Percentiles rank a stretch among this genome's conserved stretches.
Evolutionary conservation across 1,140 invertebrate genomes (phyloP).

Genomic region (Macrocentrus cingulum): DNA sequence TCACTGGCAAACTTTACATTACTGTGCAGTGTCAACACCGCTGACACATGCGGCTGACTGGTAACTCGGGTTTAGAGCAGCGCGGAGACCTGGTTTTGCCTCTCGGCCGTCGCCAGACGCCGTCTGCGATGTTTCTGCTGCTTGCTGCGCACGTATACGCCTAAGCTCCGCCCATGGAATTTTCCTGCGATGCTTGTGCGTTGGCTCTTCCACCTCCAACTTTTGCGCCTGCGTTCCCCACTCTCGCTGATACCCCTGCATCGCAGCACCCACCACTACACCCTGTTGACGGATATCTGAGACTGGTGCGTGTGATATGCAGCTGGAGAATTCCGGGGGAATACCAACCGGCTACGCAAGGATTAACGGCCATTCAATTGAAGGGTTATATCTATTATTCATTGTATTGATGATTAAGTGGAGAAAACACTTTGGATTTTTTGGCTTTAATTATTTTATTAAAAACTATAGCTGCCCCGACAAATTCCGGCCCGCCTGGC

Average conservation of each 20-base stretch:
- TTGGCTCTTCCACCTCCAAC: conserved; percentile 35
- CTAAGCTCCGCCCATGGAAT: conserved; percentile 40
- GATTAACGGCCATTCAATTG: conserved; percentile 1
- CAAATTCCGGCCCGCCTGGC: no score
- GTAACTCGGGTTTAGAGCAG: no score
- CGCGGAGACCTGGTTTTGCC: conserved; percentile 25
- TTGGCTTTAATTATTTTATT: no score
- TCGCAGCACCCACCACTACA: no score
- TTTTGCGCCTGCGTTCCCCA: background rate
- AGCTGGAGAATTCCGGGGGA: conserved; percentile 17
- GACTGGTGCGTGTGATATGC: conserved; percentile 29
- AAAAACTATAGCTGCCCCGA: no score
- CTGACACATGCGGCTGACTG: background rate
- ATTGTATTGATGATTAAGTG: no score
- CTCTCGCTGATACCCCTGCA: background rate
- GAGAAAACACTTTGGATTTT: no score
- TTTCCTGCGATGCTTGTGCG: conserved; percentile 16
- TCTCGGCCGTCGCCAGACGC: conserved; percentile 48
- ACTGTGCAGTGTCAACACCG: no score
- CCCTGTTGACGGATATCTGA: conserved; percentile 22
- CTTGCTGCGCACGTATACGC: conserved; percentile 41
- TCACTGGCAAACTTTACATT: background rate
- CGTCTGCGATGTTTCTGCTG: conserved; percentile 42
- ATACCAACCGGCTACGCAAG: no score
- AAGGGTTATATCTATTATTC: background rate